A percentile compares a stretch with the other conserved stretches of the same genome.
These are phyloP conservation scores for Stenolophus ochropezus DNA, from an alignment of 2,888 invertebrate genomes.

Conservation along the genomic window DNA sequence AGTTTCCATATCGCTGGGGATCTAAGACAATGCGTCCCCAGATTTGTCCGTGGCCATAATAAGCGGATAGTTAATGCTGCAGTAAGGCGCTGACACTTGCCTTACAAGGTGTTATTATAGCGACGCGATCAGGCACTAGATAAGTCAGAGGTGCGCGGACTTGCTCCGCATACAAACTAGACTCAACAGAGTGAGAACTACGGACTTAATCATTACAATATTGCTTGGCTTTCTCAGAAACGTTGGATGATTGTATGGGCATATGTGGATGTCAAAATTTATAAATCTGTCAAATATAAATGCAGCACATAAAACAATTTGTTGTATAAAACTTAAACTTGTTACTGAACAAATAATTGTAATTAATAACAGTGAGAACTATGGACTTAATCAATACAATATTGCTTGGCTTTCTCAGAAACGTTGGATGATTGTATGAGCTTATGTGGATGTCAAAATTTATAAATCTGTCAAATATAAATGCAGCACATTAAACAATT, in stretches of 20 bases:
- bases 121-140: conserved; percentile 40
- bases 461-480: no score
- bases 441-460: no score
- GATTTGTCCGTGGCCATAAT: conserved; percentile 38
- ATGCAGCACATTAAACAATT: no score
- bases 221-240: no score
- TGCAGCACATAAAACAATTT: no score
- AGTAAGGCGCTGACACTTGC: conserved; percentile 43
- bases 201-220: background rate
- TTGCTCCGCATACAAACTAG: background rate
- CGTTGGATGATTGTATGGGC: no score
- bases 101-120: conserved; percentile 51
- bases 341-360: no score
- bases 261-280: no score
- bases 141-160: conserved; percentile 28
- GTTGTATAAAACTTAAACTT: no score
- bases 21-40: conserved; percentile 28
- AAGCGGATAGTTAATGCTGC: conserved; percentile 47
- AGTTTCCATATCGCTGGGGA: background rate
- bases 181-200: background rate
- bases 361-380: background rate
- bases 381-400: background rate
- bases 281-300: no score
- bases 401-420: no score
- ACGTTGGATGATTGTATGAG: no score